Conservation (phyloP, 2,113 vertebrate genomes). For the Arvicanthis niloticus region DNA sequence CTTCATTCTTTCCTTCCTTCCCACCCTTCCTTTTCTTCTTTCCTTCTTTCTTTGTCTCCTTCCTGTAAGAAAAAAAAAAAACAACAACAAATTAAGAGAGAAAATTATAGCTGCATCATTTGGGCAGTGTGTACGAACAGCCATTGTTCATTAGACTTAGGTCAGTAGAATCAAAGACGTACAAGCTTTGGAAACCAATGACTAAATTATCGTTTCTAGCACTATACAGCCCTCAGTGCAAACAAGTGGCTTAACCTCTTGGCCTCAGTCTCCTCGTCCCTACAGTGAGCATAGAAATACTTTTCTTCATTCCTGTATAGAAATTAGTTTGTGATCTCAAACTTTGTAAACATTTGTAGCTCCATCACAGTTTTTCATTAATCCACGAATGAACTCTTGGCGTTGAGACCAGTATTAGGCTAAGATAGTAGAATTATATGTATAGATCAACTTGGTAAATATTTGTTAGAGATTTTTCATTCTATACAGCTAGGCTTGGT, state of each 20-base stretch:
- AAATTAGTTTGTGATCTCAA: not conserved
- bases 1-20: too few relatives aligned
- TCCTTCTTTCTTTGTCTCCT: not conserved
- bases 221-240: fast-evolving
- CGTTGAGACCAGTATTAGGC: not conserved
- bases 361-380: not conserved
- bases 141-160: not conserved
- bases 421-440: not conserved
- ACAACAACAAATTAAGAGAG: not conserved
- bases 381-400: not conserved
- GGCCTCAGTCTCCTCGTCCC: not conserved
- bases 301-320: not conserved
- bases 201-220: not conserved
- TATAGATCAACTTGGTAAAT: not conserved
- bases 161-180: not conserved
- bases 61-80: not conserved
- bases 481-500: not conserved
- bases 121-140: not conserved
- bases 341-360: not conserved
- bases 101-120: not conserved
- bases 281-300: not conserved
- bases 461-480: not conserved
- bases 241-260: not conserved
- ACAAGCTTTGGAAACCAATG: not conserved
- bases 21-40: too few relatives aligned